Evolutionary conservation across 2,797 vertebrate species (phyloP).

Genomic region (Perodicticus potto): DNA sequence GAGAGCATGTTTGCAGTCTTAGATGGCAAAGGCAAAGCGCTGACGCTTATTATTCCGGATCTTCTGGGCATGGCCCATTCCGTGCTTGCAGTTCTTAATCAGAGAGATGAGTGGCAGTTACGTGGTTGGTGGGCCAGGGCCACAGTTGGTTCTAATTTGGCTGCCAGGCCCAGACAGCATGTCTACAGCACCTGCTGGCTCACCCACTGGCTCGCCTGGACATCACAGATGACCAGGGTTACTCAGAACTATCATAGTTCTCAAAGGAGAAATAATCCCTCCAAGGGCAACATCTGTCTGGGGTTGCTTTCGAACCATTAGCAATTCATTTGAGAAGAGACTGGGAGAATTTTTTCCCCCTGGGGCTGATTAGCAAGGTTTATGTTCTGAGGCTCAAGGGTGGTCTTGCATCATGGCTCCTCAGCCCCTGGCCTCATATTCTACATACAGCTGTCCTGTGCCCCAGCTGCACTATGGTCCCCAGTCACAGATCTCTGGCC

Average conservation of each 20-base stretch:
- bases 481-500: neutral
- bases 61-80: conserved; percentile 60
- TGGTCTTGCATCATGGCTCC: neutral
- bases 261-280: neutral
- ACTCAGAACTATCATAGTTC: neutral
- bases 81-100: conserved; percentile 76
- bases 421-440: neutral
- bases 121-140: neutral
- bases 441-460: neutral
- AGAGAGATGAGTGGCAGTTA: neutral
- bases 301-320: neutral
- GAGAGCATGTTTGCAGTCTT: conserved; percentile 64
- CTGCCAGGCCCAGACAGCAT: neutral
- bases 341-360: neutral
- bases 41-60: conserved; percentile 60
- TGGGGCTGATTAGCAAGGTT: neutral
- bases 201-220: neutral
- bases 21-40: conserved; percentile 67
- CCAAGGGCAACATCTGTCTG: neutral
- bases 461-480: neutral
- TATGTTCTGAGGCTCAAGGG: neutral
- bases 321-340: neutral
- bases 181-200: neutral
- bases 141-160: neutral
- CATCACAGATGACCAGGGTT: neutral